Conservation (phyloP, 2,113 vertebrate species). For the Laterallus jamaicensis region DNA sequence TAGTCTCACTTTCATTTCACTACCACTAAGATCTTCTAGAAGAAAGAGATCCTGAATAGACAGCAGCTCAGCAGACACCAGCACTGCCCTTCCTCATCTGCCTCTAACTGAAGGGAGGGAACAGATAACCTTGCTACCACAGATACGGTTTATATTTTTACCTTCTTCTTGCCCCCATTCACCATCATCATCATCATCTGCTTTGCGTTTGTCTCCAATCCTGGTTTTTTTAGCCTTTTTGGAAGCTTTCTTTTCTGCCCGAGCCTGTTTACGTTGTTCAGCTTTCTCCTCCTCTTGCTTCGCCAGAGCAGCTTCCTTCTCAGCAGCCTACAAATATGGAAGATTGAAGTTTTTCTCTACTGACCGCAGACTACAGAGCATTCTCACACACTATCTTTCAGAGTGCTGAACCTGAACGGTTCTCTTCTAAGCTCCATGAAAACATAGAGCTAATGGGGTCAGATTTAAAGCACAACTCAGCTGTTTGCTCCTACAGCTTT, state of each 20-base stretch:
- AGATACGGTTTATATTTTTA: slow-evolving; percentile 9
- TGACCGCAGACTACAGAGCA: not conserved
- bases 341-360: not conserved
- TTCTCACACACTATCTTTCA: not conserved
- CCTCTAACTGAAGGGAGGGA: not conserved
- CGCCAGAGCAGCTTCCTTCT: slow-evolving; percentile 87
- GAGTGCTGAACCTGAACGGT: not conserved
- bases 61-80: not conserved
- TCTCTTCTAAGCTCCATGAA: not conserved
- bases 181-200: slow-evolving; percentile 70
- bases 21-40: not conserved
- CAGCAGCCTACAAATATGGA: slow-evolving; percentile 77
- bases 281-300: slow-evolving; percentile 85
- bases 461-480: not conserved
- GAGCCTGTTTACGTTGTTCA: slow-evolving; percentile 82
- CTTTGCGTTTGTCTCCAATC: slow-evolving; percentile 82
- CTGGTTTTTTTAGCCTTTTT: slow-evolving; percentile 80
- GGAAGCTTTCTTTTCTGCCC: slow-evolving; percentile 85
- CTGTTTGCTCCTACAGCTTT: not conserved
- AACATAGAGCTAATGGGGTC: not conserved
- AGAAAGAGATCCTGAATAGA: not conserved
- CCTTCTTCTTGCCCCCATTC: slow-evolving; percentile 87
- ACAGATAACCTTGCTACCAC: too few relatives aligned
- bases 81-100: not conserved
- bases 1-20: not conserved